Conservation (phyloP, 1,140 invertebrate genomes). For the Periplaneta americana region DNA sequence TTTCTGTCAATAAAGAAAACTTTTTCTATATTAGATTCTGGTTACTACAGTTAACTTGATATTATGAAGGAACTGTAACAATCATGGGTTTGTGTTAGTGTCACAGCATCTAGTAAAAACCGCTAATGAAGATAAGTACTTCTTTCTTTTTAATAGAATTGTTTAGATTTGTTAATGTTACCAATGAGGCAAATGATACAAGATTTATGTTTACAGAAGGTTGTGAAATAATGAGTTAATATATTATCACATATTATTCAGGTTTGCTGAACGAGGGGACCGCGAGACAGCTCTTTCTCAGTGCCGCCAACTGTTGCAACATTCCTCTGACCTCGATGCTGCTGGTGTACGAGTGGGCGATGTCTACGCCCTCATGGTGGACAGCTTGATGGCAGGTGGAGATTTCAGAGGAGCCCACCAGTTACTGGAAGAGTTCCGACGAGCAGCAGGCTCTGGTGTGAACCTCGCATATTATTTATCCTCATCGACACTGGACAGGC, state of each 20-base stretch:
- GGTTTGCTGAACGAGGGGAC: slow-evolving; percentile 45
- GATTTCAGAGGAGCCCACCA: slow-evolving; percentile 9
- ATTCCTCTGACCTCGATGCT: slow-evolving; percentile 43
- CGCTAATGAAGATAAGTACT: too few relatives aligned
- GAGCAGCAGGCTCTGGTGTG: background rate
- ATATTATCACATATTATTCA: slow-evolving; percentile 23
- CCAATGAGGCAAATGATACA: too few relatives aligned
- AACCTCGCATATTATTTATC: slow-evolving; percentile 4
- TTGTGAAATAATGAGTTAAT: too few relatives aligned
- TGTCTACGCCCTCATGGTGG: slow-evolving; percentile 50
- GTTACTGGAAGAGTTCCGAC: slow-evolving; percentile 12
- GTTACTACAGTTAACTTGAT: too few relatives aligned
- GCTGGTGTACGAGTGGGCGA: slow-evolving; percentile 46
- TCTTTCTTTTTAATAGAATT: too few relatives aligned
- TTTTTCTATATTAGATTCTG: too few relatives aligned
- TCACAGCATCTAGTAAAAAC: too few relatives aligned
- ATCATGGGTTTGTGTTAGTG: too few relatives aligned
- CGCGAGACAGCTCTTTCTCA: slow-evolving; percentile 45
- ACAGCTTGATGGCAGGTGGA: slow-evolving; percentile 16
- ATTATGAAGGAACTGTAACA: too few relatives aligned
- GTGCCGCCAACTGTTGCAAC: slow-evolving; percentile 47
- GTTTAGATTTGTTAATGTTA: too few relatives aligned
- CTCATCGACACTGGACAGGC: background rate
- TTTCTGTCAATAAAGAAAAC: too few relatives aligned
- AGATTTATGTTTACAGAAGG: too few relatives aligned